Evolutionary conservation across 1,140 invertebrate genomes (phyloP), one percentile per base, ranked within the genome.

Genomic region (Heliconius nattereri): DNA sequence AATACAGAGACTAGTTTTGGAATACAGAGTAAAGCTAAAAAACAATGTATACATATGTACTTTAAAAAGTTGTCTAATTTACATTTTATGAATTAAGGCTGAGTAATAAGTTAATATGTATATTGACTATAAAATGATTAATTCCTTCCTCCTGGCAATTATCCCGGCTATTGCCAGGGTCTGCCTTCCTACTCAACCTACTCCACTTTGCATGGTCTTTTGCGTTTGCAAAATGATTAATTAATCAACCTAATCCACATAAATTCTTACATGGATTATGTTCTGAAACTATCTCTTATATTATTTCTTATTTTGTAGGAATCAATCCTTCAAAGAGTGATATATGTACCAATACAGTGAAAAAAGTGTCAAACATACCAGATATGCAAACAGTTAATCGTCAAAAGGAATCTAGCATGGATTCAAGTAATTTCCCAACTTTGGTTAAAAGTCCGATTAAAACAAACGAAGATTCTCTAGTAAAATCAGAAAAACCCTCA

Each of bases 401-500:
- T 76, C 23, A 83, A 75, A 94, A 92, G 84, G 92, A 94, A 60
- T 73, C 79, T 29, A 90, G 82, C 49, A 81, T 80, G 3, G 91
- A 94, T 52, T 83, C 88, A 71, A 78, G 79, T 23, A 84, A 73
- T 76, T 90, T 82, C 52, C 85, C 86, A 13, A 92, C 83, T 20
- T 45, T 84, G 9, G 84, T 86, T 20, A 92, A 92, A 81, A 94
- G 92, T 81, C 92, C 92, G 71, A 54, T 86, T 16, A 94, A 93
- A 81, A 82, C 81, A 45, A 40, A 84, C 76, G 92, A 94, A 35
- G 92, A 94, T 45, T 79, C 86, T 2, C 57, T 86, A 73, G 90
- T 95, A 2, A 95, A 95, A 85, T 86, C 89, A 29, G 94, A 94
- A 81, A 91, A 91, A 81, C 87, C 91, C n/a, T 94, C 94, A 16